Percentiles rank a stretch among this genome's conserved stretches.
Evolutionary conservation across 92 coral and sea anemone genomes (phyloP).

Genomic region (Metridium senile): DNA sequence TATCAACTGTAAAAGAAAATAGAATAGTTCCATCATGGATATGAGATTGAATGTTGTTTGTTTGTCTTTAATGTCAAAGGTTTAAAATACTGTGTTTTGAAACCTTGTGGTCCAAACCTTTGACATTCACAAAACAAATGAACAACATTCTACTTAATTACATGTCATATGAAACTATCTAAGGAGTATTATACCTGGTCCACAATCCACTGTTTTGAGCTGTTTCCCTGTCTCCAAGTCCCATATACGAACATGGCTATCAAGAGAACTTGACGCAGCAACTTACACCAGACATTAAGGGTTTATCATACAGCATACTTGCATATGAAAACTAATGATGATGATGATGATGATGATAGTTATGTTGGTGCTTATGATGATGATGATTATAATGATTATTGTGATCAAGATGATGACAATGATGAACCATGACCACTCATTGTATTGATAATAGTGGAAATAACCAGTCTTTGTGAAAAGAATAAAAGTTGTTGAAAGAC

Average conservation of each 20-base stretch:
- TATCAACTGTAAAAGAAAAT: slow-evolving; percentile 74
- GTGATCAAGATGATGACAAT: too few relatives aligned
- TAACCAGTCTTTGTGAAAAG: too few relatives aligned
- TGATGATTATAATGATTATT: background rate
- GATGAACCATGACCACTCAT: too few relatives aligned
- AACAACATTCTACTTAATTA: background rate
- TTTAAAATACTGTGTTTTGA: too few relatives aligned
- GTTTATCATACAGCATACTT: background rate
- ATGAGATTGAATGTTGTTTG: too few relatives aligned
- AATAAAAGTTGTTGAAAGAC: too few relatives aligned
- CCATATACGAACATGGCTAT: slow-evolving; percentile 97
- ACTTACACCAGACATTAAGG: slow-evolving; percentile 43
- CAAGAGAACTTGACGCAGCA: slow-evolving; percentile 99
- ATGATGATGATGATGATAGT: background rate
- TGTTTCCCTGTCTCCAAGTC: slow-evolving; percentile 96
- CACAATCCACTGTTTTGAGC: slow-evolving; percentile 94
- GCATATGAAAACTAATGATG: background rate
- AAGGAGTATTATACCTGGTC: slow-evolving; percentile 82
- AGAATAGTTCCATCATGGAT: too few relatives aligned
- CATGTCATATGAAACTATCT: background rate
- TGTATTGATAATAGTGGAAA: too few relatives aligned
- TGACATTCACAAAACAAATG: background rate
- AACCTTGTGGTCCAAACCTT: background rate
- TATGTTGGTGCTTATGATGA: background rate
- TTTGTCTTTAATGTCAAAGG: too few relatives aligned